Evolutionary conservation across 2,888 invertebrate species (phyloP), one percentile per base, ranked within the genome.

Genomic region (Lamproptera curius): DNA sequence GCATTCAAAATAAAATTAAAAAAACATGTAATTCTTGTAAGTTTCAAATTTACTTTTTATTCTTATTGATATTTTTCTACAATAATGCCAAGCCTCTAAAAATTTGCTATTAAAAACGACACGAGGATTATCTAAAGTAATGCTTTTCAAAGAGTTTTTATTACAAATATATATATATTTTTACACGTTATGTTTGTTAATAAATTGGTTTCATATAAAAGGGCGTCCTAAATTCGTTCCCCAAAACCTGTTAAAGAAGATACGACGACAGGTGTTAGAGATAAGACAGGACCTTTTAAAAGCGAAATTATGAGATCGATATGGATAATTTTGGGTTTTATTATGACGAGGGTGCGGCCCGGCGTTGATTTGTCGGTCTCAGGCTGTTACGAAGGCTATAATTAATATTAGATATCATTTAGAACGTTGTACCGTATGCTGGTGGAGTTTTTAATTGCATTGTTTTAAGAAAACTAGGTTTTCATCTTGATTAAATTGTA

Each of bases 331-430:
- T 61, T 60, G 56, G 64, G 58, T 70, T 75, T 74, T 76, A 75
- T 75, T 72, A 73, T 73, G 75, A 76, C 71, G 63, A 74, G 76
- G 77, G 76, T 76, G 50, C 46, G 61, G 40, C 41, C 53, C 42
- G 45, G 48, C 54, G 49, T 49, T 69, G 73, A 73, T 70, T 76
- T n/a, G n/a, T n/a, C 63, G 73, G 54, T 60, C 53, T 46, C 53
- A 50, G 50, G 52, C 55, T 57, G 58, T 51, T 53, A 52, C 52
- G 51, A 47, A 58, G 48, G 56, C 46, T 60, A 55, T 36, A 41
- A 63, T 57, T 61, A 59, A 63, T 62, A 59, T 48, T 54, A 55
- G 50, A 34, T 11, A 57, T 55, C 46, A 38, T n/a, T n/a, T n/a
- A n/a, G 9, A 10, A 14, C 9, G 16, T 23, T 35, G 10, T 9